Base-by-base conservation (phyloP, 2,113 vertebrate species). In the Silurus meridionalis region DNA sequence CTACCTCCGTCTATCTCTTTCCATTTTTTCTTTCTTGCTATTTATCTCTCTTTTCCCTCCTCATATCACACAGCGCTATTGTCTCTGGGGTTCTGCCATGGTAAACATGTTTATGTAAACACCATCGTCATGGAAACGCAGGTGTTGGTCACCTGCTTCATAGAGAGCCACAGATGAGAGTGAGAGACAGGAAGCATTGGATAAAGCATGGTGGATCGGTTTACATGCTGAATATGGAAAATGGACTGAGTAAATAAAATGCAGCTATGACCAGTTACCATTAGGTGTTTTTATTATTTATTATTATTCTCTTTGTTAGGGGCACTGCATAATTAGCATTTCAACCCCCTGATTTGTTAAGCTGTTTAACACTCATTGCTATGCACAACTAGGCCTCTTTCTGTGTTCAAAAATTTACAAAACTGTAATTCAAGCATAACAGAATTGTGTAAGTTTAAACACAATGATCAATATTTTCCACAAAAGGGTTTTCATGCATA, bases 21-120 rank as follows among this genome's bases (percentile, higher is more conserved):
- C 53, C 55, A 19, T 80, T 46, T 87, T 23, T 87, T 23, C 2
- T 0, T 23, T 52, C 52, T 75, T 60, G 10, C 57, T 48, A 37
- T 37, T 37, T 37, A 37, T 63, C 15, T 46, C 25, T 74, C 60
- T 23, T 6, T 53, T 25, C 5, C 15, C 37, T 55, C 5, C 6
- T 53, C 53, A 58, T 66, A 57, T 50, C 25, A n/a, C 57, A 48
- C n/a, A 75, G 23, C 80, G 50, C 23, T 66, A 50, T 83, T 85
- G 58, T 85, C 83, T 55, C 80, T 75, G 28, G 11, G 80, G 66
- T 55, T 77, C 50, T 4, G 57, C 19, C 25, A 55, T 82, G 67
- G 50, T 85, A 77, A 87, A 78, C 61, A 82, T 87, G 86, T 89
- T 87, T 87, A 86, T 83, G 61, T 75, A 86, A 89, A 87, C 88